Evolutionary conservation across 2,888 invertebrate species (phyloP), one percentile per base, ranked within the genome.

Genomic region (Conus canariensis): DNA sequence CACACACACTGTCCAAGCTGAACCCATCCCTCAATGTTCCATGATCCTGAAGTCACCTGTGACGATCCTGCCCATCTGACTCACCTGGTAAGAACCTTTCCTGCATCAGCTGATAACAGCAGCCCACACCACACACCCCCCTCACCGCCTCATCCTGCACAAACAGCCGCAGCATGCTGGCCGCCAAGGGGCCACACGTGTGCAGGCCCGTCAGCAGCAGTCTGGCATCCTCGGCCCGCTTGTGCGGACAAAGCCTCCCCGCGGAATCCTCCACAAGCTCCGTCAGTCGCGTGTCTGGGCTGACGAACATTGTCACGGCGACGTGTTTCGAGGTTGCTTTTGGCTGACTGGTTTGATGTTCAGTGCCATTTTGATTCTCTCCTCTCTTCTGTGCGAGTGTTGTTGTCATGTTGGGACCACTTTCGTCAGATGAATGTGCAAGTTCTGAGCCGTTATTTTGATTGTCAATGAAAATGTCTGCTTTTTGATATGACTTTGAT

Each of bases 51-150:
- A 90, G 60, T 88, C 80, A 12, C 74, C 89, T 22, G 14, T 14
- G 10, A 45, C 45, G 4, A 45, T 45, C 45, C 45, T 45, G 1
- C 45, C 64, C 64, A 14, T 64, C 64, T 5, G 64, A 10, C 64
- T 10, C 64, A 14, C 16, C 64, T 64, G 64, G 12, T 7, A 64
- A 1, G 91, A 94, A 95, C 85, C 92, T 90, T 88, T 96, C 96
- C 14, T 93, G 92, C 90, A 99, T 96, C 2, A 98, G 97, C 96
- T 99, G 98, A 96, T 98, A 99, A 95, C 99, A 99, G 95, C 99
- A 99, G 0, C 98, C 98, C 74, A 99, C 98, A 95, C 98, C 98
- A 94, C 98, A 98, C 0, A 98, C 95, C 0, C 97, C 97, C 90
- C 97, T 97, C 0, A 97, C 93, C 45, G 91, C 85, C 10, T 90